Evolutionary conservation across 2,797 vertebrate species (phyloP), one percentile per base, ranked within the genome.

Genomic region (Chelon auratus): DNA sequence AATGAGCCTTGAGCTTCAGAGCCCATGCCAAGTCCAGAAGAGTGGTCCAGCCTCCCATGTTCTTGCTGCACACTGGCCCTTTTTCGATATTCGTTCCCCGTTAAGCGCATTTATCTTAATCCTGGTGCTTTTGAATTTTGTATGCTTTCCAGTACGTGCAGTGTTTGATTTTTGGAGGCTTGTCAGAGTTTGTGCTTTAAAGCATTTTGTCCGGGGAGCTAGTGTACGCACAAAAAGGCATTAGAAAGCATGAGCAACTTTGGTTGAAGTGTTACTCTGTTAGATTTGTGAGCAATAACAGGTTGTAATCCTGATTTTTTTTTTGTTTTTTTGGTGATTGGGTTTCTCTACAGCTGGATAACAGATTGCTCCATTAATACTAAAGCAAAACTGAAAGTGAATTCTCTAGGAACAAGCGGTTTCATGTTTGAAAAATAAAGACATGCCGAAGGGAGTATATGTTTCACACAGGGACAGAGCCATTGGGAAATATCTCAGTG

Each of bases 371-470:
- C 18, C 33, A 70, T 54, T 66, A 72, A 74, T 26, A 53, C 48
- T 5, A 10, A 63, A 58, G 22, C 61, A 37, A 70, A 62, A 65
- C 11, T 11, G 24, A 54, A 57, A 69, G 30, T 47, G 15, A 73
- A 45, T 65, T 75, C 43, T 72, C 58, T 42, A 37, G 11, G 39
- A 72, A 75, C 37, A 50, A 68, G 26, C 39, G 12, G 8, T 43
- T 75, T 17, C 55, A 58, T 57, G 72, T 62, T 55, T 78, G 6
- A 45, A 50, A 85, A 65, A 56, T 36, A 68, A 42, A 79, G 87
- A 68, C 22, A 90, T 66, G 68, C 77, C 80, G 84, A 45, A 58
- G 80, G 91, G 68, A 90, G 81, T 47, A 63, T 53, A 63, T 37
- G 81, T 57, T 85, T 85, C 68, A 74, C 39, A 64, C 17, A 30